These are phyloP conservation scores for Sebastes kiyomatsui DNA, from an alignment of 2,797 vertebrate species.

Conservation along the genomic window DNA sequence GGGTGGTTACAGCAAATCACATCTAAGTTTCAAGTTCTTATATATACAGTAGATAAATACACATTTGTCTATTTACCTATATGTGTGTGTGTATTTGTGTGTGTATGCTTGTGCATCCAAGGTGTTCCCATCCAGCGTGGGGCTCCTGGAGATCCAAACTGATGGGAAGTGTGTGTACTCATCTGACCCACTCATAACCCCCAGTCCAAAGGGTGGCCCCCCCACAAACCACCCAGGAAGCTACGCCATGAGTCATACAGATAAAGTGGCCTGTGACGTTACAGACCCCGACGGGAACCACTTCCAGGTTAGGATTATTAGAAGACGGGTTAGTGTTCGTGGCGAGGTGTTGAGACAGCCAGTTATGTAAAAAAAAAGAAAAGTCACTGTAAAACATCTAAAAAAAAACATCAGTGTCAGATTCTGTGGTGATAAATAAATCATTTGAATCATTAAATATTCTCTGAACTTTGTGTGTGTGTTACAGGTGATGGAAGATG, in stretches of 20 bases:
- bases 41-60: neutral
- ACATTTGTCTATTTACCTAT: neutral
- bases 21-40: neutral
- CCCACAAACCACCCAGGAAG: conserved; percentile 70
- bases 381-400: neutral
- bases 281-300: conserved; percentile 86
- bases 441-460: neutral
- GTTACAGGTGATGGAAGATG: conserved; percentile 88
- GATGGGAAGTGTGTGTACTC: conserved; percentile 86
- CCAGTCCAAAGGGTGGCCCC: conserved; percentile 12
- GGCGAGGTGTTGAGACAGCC: neutral
- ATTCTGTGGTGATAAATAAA: neutral
- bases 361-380: neutral
- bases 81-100: neutral
- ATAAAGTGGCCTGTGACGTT: conserved; percentile 82
- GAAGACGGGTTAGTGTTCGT: neutral
- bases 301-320: conserved; percentile 85
- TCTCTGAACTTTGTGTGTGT: conserved; percentile 1
- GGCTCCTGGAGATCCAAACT: conserved; percentile 84
- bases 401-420: neutral
- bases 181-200: conserved; percentile 39
- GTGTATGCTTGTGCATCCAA: conserved; percentile 49
- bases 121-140: conserved; percentile 84
- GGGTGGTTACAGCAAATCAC: conserved; percentile 16
- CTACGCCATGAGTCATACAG: conserved; percentile 89